These are phyloP conservation scores for Ammodytes marinus DNA, from an alignment of 2,113 vertebrate species.

Conservation along the genomic window DNA sequence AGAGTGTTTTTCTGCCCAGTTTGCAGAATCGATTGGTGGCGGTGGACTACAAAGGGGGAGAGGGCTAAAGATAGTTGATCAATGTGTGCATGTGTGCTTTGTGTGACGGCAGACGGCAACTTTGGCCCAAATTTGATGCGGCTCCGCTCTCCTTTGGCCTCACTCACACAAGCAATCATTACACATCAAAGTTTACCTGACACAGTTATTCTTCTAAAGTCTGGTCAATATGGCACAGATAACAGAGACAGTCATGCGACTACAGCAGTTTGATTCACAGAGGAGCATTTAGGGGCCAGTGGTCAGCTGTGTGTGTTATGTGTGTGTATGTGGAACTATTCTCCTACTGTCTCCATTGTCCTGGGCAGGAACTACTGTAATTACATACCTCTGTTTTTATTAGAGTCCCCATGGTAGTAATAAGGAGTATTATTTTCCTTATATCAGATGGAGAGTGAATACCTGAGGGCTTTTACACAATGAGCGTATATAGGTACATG, in stretches of 20 bases:
- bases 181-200: conserved; percentile 51
- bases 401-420: conserved; percentile 35
- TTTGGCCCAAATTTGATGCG: conserved; percentile 35
- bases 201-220: conserved; percentile 30
- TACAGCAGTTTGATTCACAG: conserved; percentile 21
- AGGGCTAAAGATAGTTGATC: conserved; percentile 57
- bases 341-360: conserved; percentile 17
- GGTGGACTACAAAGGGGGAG: conserved; percentile 46
- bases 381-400: conserved; percentile 46
- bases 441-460: conserved; percentile 59
- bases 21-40: conserved; percentile 71
- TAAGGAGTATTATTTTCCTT: conserved; percentile 48
- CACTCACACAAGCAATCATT: conserved; percentile 28
- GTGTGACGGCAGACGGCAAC: neutral
- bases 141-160: conserved; percentile 43
- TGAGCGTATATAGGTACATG: conserved; percentile 14
- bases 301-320: conserved; percentile 8
- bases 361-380: conserved; percentile 28
- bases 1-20: conserved; percentile 69
- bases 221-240: conserved; percentile 51
- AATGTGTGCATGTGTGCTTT: conserved; percentile 31
- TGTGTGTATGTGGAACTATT: conserved; percentile 8
- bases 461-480: conserved; percentile 37
- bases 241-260: conserved; percentile 14
- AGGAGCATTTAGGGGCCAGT: conserved; percentile 8